Evolutionary conservation across 2,888 invertebrate genomes (phyloP).

Genomic region (Ischnura elegans): DNA sequence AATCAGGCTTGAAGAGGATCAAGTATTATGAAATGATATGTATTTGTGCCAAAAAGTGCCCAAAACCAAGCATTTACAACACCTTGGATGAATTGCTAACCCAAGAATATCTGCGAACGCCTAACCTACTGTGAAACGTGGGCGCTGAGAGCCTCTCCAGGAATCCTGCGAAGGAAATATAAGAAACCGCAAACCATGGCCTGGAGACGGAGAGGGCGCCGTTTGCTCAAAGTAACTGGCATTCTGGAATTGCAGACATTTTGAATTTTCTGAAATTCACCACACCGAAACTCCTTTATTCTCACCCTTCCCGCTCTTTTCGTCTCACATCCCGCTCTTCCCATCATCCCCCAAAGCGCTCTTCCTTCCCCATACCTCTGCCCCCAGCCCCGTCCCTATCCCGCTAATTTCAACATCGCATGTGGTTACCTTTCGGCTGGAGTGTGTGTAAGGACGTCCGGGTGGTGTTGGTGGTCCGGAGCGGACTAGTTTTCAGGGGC

Average conservation of each 20-base stretch:
- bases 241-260: not conserved
- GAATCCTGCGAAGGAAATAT: not conserved
- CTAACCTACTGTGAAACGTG: not conserved
- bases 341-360: not conserved
- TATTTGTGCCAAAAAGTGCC: too few relatives aligned
- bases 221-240: not conserved
- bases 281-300: not conserved
- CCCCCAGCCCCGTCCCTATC: too few relatives aligned
- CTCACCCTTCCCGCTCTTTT: not conserved
- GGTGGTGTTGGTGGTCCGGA: not conserved
- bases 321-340: not conserved
- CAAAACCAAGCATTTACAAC: too few relatives aligned
- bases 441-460: not conserved
- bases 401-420: conserved; percentile 34
- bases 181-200: not conserved
- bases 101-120: too few relatives aligned
- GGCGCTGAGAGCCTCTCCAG: not conserved
- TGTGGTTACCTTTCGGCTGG: conserved; percentile 33
- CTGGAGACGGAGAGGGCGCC: not conserved
- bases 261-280: not conserved
- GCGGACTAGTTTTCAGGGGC: not conserved
- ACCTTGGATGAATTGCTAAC: too few relatives aligned
- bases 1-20: too few relatives aligned
- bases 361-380: not conserved
- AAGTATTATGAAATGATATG: too few relatives aligned